A percentile compares a stretch with the other conserved stretches of the same genome.
Evolutionary conservation across 2,888 invertebrate genomes (phyloP).

Genomic region (Cryptophagus acutangulus): DNA sequence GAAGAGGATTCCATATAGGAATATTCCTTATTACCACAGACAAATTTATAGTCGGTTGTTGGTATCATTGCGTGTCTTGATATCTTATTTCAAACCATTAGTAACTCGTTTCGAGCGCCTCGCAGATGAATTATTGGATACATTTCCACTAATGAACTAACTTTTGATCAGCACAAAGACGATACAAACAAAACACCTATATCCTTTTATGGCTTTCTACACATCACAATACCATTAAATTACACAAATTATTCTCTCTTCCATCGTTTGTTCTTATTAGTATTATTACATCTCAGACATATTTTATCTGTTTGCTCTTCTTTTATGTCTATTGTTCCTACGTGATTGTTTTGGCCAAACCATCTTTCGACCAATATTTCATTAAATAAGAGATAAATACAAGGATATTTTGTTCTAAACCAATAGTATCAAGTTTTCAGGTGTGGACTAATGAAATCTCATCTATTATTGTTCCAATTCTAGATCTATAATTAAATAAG

Average conservation of each 20-base stretch:
- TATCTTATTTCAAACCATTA: slow-evolving; percentile 50
- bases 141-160: slow-evolving; percentile 48
- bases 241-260: slow-evolving; percentile 26
- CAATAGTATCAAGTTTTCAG: too few species aligned
- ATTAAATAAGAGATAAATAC: too few species aligned
- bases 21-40: slow-evolving; percentile 41
- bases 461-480: too few species aligned
- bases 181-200: slow-evolving; percentile 35
- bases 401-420: too few species aligned
- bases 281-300: slow-evolving; percentile 2
- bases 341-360: too few species aligned
- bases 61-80: slow-evolving; percentile 49
- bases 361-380: too few species aligned
- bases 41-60: slow-evolving; percentile 41
- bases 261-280: neutral
- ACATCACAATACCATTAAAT: slow-evolving; percentile 27
- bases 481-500: too few species aligned
- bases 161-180: slow-evolving; percentile 43
- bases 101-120: slow-evolving; percentile 39
- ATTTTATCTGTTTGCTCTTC: slow-evolving; percentile 2
- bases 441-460: too few species aligned
- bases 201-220: slow-evolving; percentile 29
- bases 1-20: too few species aligned
- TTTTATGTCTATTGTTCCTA: too few species aligned
- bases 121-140: slow-evolving; percentile 46